Conservation (phyloP, 2,888 invertebrate genomes). For the Neocrepidodera transversa region DNA sequence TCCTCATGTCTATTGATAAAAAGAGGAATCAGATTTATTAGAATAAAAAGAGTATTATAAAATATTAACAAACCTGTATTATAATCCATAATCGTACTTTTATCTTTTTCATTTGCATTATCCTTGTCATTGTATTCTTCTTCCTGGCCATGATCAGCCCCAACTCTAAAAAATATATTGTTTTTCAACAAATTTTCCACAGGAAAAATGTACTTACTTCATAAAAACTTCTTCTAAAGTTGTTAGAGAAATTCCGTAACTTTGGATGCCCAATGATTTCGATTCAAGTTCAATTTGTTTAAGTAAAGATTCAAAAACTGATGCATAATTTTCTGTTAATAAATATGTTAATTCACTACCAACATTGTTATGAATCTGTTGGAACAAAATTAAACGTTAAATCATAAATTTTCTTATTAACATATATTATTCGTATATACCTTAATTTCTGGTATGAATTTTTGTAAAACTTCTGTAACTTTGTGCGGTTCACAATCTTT, state of each 20-base stretch:
- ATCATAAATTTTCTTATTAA: neutral
- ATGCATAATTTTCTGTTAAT: conserved; percentile 68
- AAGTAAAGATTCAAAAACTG: conserved; percentile 72
- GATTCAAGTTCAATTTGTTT: conserved; percentile 69
- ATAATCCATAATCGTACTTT: neutral
- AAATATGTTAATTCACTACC: conserved; percentile 78
- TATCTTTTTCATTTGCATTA: conserved; percentile 11
- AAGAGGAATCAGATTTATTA: too few relatives aligned
- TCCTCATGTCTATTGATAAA: too few relatives aligned
- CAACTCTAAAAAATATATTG: conserved; percentile 41
- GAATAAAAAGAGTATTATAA: too few relatives aligned
- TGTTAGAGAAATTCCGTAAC: conserved; percentile 84
- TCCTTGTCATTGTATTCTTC: conserved; percentile 35
- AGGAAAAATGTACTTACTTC: conserved; percentile 64
- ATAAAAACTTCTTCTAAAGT: conserved; percentile 90
- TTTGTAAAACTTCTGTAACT: conserved; percentile 68
- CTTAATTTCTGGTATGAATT: conserved; percentile 70
- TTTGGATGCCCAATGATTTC: conserved; percentile 69
- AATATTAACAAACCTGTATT: neutral
- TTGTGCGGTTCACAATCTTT: conserved; percentile 61
- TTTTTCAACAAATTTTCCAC: neutral
- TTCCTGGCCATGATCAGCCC: conserved; percentile 50
- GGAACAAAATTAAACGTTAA: conserved; percentile 13
- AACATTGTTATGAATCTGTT: conserved; percentile 70
- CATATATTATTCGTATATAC: conserved; percentile 35